Base-by-base conservation (phyloP, 2,113 vertebrate genomes). In the Taurulus bubalis region DNA sequence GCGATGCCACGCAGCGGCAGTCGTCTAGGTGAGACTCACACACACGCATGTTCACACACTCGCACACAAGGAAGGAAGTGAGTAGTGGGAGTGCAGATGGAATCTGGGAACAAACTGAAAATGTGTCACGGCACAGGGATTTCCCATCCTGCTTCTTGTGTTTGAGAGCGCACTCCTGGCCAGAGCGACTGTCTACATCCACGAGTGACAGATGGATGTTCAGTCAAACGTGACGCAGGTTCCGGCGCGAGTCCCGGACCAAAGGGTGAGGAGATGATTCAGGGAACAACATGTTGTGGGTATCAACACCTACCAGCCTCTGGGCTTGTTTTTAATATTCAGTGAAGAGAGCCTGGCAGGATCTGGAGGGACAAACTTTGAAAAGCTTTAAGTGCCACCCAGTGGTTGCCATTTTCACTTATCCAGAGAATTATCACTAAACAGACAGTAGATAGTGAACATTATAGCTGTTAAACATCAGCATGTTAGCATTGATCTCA, bases 1-100 rank as follows among this genome's bases (percentile, higher is more conserved):
- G 95, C 96, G 77, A 97, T 98, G 95, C 97, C 97, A 55, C 96
- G 97, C 90, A 98, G 97, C 75, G 97, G 97, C 89, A 97, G 97
- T 95, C 96, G 97, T 90, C 93, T 99, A 87, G 97, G 97, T 99
- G 95, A 98, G 92, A 68, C 55, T 36, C 49, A 58, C 63, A 40
- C 59, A 36, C 45, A 16, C 34, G 16, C 11, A 36, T 22, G 11
- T 16, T 26, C 38, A 22, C 40, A 42, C 62, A 56, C 64, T 66
- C 64, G 47, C 45, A 59, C 59, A 59, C 45, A 58, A 6, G 6
- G 77, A 74, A 92, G 92, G 91, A 93, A 87, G 78, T 68, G 79
- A 89, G 75, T 70, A 34, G 84, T 20, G 42, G 55, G 26, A 71
- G 82, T 82, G 74, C 93, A 93, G 90, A 86, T 93, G 89, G 90